Conservation (phyloP, 2,888 invertebrate genomes). For the Oscheius sp. region DNA sequence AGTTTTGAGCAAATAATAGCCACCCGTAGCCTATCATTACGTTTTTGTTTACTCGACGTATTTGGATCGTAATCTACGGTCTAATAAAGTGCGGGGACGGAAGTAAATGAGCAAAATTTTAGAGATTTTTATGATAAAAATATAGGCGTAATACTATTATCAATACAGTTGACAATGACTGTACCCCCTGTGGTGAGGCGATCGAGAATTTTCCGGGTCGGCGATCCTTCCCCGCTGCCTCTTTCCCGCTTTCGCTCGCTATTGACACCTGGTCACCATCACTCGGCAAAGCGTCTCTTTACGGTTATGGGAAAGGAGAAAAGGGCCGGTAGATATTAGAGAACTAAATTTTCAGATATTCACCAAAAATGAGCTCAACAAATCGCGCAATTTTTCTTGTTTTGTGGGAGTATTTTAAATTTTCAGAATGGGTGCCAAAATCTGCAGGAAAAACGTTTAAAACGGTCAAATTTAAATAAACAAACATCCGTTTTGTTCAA, state of each 20-base stretch:
- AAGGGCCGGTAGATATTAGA: not conserved
- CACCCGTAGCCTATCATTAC: not conserved
- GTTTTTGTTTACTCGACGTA: slow-evolving; percentile 12
- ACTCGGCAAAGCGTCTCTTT: slow-evolving; percentile 19
- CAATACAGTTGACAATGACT: not conserved
- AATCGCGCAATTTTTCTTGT: no score
- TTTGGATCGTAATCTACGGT: not conserved
- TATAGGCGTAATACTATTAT: no score
- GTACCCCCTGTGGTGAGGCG: not conserved
- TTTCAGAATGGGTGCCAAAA: no score
- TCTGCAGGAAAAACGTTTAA: no score
- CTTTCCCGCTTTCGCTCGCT: not conserved
- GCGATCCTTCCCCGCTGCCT: not conserved
- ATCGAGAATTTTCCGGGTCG: slow-evolving; percentile 35
- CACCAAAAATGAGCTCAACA: no score
- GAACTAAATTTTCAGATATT: no score
- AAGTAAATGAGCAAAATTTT: not conserved
- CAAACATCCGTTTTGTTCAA: no score
- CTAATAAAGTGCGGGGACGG: not conserved
- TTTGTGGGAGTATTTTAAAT: no score
- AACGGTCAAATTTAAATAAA: no score
- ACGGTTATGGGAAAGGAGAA: slow-evolving; percentile 9
- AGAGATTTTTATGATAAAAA: no score
- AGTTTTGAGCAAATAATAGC: slow-evolving; percentile 17
- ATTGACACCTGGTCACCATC: slow-evolving; percentile 23